Evolutionary conservation across 92 coral and sea anemone genomes (phyloP).

Genomic region (Umimayanthus kanabou): DNA sequence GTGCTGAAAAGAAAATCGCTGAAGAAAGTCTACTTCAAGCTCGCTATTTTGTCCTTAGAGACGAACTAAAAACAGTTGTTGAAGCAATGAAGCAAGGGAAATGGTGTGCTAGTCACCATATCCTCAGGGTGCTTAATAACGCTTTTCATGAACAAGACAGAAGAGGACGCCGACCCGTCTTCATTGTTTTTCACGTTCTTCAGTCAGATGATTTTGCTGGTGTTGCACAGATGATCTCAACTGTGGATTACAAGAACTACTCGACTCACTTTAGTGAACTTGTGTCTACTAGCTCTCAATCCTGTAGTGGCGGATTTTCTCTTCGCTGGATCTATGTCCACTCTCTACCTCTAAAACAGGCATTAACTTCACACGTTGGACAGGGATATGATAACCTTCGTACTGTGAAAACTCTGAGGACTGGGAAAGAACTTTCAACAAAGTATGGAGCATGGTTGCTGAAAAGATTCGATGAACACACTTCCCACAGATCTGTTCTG

Average conservation of each 20-base stretch:
- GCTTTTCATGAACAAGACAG: slow-evolving; percentile 26
- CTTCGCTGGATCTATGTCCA: slow-evolving; percentile 49
- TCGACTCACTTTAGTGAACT: slow-evolving; percentile 27
- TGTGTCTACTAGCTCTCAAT: background rate
- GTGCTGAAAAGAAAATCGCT: slow-evolving; percentile 26
- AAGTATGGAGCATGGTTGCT: slow-evolving; percentile 28
- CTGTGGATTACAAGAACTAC: slow-evolving; percentile 41
- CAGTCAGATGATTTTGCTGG: slow-evolving; percentile 46
- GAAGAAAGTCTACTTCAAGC: slow-evolving; percentile 31
- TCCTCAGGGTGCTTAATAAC: slow-evolving; percentile 26
- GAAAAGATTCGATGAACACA: background rate
- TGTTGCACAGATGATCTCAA: slow-evolving; percentile 54
- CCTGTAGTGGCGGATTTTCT: slow-evolving; percentile 21
- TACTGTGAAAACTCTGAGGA: background rate
- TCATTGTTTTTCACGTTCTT: slow-evolving; percentile 42
- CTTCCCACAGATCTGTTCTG: slow-evolving; percentile 11
- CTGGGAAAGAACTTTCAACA: background rate
- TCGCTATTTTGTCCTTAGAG: slow-evolving; percentile 50
- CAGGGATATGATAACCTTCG: slow-evolving; percentile 3
- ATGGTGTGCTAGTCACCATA: slow-evolving; percentile 31
- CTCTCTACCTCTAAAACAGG: background rate
- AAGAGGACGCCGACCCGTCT: slow-evolving; percentile 27
- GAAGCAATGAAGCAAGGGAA: slow-evolving; percentile 53
- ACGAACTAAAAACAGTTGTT: slow-evolving; percentile 35
- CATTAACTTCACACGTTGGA: background rate